phyloP scores from a whole-genome alignment of 2,888 invertebrate species.

The Nomada goodeniana region DNA sequence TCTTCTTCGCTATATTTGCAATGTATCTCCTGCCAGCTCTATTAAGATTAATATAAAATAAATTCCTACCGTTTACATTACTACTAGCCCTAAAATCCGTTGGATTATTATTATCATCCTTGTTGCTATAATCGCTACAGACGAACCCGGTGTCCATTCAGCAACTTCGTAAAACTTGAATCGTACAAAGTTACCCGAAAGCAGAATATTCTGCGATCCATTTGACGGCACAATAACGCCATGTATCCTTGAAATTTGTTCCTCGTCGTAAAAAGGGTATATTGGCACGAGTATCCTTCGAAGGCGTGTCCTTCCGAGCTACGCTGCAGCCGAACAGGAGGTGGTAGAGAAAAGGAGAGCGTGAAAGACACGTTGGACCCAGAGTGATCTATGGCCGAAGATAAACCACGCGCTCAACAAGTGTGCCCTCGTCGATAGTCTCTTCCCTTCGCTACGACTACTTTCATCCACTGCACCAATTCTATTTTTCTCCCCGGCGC shows the following conservation, averaged over 20 bases:
- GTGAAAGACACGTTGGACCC: constrained; percentile 71
- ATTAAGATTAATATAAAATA: no score
- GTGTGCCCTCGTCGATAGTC: constrained; percentile 82
- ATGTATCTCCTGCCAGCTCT: no score
- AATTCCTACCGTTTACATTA: no score
- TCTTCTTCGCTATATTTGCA: no score
- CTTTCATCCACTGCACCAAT: not conserved
- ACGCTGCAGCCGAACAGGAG: constrained; percentile 35
- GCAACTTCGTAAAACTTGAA: no score
- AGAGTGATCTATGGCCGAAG: constrained; percentile 83
- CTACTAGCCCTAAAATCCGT: no score
- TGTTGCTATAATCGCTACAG: no score
- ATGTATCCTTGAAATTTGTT: constrained; percentile 1
- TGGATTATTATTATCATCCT: no score
- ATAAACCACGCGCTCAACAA: constrained; percentile 84
- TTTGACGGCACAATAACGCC: no score
- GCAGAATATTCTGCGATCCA: no score
- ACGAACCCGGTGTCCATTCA: no score
- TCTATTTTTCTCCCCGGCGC: not conserved
- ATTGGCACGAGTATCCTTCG: constrained; percentile 37
- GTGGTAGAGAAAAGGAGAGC: constrained; percentile 51
- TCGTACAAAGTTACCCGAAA: no score
- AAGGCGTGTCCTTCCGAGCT: constrained; percentile 42
- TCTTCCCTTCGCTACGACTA: constrained; percentile 1
- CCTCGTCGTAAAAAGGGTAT: constrained; percentile 34